Percentiles rank a stretch among this genome's conserved stretches.
Evolutionary conservation across 2,888 invertebrate genomes (phyloP).

Genomic region (Morpho deidamia): DNA sequence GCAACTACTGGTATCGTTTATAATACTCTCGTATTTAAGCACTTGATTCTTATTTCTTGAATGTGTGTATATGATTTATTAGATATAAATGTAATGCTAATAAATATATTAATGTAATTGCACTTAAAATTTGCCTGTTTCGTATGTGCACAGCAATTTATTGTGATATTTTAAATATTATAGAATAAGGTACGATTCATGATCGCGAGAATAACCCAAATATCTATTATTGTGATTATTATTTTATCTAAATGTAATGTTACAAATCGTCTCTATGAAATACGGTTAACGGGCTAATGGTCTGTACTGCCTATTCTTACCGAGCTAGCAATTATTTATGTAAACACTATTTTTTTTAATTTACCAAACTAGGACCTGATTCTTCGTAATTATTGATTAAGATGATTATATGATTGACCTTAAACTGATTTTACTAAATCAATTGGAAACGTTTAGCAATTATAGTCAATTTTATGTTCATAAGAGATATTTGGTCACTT

Average conservation of each 20-base stretch:
- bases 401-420: no score
- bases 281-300: constrained; percentile 45
- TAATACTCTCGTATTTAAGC: constrained; percentile 1
- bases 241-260: constrained; percentile 49
- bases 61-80: constrained; percentile 37
- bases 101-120: constrained; percentile 68
- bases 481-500: constrained; percentile 31
- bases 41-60: constrained; percentile 16
- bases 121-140: constrained; percentile 78
- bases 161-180: constrained; percentile 78
- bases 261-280: constrained; percentile 51
- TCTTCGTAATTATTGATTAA: no score
- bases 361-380: no score
- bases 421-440: constrained; percentile 5
- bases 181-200: constrained; percentile 65
- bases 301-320: constrained; percentile 26
- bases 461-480: constrained; percentile 65
- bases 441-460: constrained; percentile 57
- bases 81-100: constrained; percentile 54
- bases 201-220: constrained; percentile 53
- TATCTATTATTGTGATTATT: constrained; percentile 68
- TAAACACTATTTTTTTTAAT: constrained; percentile 13
- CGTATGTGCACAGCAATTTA: constrained; percentile 79
- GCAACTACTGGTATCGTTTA: constrained; percentile 7
- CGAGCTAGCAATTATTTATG: constrained; percentile 38